Evolutionary conservation across 1,140 invertebrate genomes (phyloP), one percentile per base, ranked within the genome.

Genomic region (Caenorhabditis brenneri): DNA sequence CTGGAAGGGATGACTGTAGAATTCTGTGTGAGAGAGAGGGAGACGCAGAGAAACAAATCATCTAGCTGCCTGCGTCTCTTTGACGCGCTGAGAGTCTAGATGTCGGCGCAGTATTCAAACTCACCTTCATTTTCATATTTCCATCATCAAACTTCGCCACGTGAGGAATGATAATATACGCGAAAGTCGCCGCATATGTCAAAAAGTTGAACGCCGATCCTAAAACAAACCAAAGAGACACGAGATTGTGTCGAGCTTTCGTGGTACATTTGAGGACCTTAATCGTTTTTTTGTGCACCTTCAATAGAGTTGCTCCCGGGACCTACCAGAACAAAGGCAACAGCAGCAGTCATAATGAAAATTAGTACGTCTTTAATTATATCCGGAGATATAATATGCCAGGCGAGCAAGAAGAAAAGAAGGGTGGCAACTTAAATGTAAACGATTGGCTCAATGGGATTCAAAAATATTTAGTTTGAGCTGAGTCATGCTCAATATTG

Each of bases 181-280:
- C 53, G 22, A 85, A 46, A 12, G 84, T 85, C 29, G 84, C 84
- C 5, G 46, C 51, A 24, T 81, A 85, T 22, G 84, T 85, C 33
- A 85, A 80, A 5, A 85, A 5, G 22, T 85, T 85, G 60, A 85
- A 85, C 31, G 27, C 31, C 27, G 42, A 85, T 15, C 80, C 84
- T 22, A 85, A 29, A 2, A 85, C 27, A 42, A 85, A 85, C 84
- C 84, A 81, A 39, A 42, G 69, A 5, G 80, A 85, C 10, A 51
- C 31, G 31, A 58, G 29, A 7, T 79, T 55, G 7, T 81, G n/a
- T 27, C 84, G 16, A 7, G 84, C 84, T 22, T 85, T 85, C n/a
- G 81, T 53, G 2, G 84, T 58, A 19, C 84, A 79, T 78, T 85
- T 85, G 3, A 82, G 27, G 7, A 85, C n/a, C 84, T 85, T 49